Evolutionary conservation across 2,888 invertebrate genomes (phyloP), one percentile per base, ranked within the genome.

Genomic region (Flexamia atlantica): DNA sequence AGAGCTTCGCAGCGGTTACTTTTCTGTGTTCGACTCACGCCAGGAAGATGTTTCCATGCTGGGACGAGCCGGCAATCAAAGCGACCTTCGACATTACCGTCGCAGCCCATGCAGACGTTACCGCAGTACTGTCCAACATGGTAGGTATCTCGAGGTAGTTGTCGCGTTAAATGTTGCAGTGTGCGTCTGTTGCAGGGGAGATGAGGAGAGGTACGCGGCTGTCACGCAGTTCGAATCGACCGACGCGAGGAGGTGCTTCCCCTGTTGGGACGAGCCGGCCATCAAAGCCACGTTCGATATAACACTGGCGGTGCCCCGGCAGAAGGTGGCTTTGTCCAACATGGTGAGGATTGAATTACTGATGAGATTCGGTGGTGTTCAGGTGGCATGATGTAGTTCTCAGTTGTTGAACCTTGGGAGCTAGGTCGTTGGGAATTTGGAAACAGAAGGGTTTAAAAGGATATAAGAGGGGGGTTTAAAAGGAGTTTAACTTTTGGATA

Each of bases 201-300:
- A 97, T 12, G 95, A 95, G 87, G 95, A 95, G 89, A 93, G 95
- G 82, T 95, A 94, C 89, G 96, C 95, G 40, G 97, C 97, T 46
- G 97, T 97, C 85, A 98, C 98, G 81, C 98, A 98, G 91, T 98
- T 98, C 90, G 96, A 97, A 90, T 93, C 97, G 0, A 97, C 96
- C 1, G 96, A 97, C 91, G 99, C 99, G 7, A 93, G 99, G 83
- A 92, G 96, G 87, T 97, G 98, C 89, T 99, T 99, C 89, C 99
- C 99, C 2, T 99, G 98, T 90, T 99, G 98, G 97, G 99, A 99
- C 90, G 99, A 99, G 90, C 99, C 99, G 10, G 97, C 97, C 14
- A 94, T 97, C 85, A 99, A 99, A 91, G 97, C 99, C 0, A 97
- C 97, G 0, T 99, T 99, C 91, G 96, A 98, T 89, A 95, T 99